These are phyloP conservation scores for Campylomormyrus tamandua DNA, from an alignment of 2,113 vertebrate genomes.

Conservation along the genomic window DNA sequence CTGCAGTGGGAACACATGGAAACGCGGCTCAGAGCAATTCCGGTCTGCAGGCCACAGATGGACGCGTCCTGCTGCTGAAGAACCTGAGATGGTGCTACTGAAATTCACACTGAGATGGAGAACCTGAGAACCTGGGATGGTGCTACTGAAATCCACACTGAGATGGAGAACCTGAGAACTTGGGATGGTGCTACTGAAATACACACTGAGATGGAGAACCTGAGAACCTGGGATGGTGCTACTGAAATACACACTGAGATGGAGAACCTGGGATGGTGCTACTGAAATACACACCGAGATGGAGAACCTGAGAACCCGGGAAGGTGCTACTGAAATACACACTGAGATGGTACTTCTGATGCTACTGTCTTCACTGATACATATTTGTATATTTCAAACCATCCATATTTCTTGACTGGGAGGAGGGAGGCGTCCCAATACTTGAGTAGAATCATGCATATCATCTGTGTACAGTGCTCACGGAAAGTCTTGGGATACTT, in stretches of 20 bases:
- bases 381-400: neutral
- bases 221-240: too few species aligned
- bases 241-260: too few species aligned
- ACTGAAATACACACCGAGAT: neutral
- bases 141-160: neutral
- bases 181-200: neutral
- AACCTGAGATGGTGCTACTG: neutral
- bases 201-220: too few species aligned
- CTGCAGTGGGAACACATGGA: constrained; percentile 44
- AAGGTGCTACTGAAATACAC: neutral
- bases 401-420: neutral
- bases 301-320: neutral
- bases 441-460: neutral
- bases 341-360: neutral
- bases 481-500: neutral
- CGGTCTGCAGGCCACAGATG: neutral
- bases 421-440: neutral
- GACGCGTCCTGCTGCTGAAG: neutral
- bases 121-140: neutral
- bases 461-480: neutral
- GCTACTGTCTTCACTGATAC: neutral
- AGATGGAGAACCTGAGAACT: neutral
- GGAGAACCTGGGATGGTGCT: neutral
- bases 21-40: constrained; percentile 19
- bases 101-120: too few species aligned